phyloP scores from a whole-genome alignment of 2,888 invertebrate genomes.

The Netelia melanura region DNA sequence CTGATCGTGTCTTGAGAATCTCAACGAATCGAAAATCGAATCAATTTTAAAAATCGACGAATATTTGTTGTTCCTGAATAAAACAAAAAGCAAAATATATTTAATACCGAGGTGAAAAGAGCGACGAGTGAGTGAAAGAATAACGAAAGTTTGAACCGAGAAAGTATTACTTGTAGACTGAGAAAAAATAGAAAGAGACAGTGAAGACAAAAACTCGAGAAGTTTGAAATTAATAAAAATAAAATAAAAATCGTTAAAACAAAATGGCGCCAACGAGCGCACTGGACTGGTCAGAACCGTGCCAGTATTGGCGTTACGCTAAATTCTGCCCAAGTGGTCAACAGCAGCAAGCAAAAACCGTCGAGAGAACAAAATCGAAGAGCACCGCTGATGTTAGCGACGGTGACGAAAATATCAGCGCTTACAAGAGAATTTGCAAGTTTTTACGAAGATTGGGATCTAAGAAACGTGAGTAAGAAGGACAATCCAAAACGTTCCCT shows the following conservation, averaged over 20 bases:
- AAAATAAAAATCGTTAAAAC: neutral
- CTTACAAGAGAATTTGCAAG: conserved; percentile 83
- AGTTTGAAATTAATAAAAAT: neutral
- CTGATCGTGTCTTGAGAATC: neutral
- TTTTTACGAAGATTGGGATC: conserved; percentile 79
- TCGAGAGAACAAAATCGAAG: conserved; percentile 72
- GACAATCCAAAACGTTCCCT: neutral
- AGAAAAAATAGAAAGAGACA: conserved; percentile 9
- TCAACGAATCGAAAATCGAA: neutral
- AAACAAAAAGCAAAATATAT: neutral
- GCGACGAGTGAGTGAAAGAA: neutral
- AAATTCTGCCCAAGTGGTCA: conserved; percentile 69
- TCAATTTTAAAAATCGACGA: no score
- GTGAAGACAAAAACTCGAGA: neutral
- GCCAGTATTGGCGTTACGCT: conserved; percentile 82
- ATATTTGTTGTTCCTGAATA: neutral
- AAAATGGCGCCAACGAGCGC: conserved; percentile 81
- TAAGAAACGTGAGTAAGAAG: conserved; percentile 81
- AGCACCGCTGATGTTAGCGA: conserved; percentile 77
- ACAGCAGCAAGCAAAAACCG: conserved; percentile 52
- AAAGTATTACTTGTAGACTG: conserved; percentile 39
- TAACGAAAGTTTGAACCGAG: neutral
- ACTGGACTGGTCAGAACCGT: conserved; percentile 82
- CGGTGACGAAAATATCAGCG: conserved; percentile 78
- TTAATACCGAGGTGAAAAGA: neutral